Evolutionary conservation across 2,113 vertebrate species (phyloP), one percentile per base, ranked within the genome.

Genomic region (Mesitornis unicolor): DNA sequence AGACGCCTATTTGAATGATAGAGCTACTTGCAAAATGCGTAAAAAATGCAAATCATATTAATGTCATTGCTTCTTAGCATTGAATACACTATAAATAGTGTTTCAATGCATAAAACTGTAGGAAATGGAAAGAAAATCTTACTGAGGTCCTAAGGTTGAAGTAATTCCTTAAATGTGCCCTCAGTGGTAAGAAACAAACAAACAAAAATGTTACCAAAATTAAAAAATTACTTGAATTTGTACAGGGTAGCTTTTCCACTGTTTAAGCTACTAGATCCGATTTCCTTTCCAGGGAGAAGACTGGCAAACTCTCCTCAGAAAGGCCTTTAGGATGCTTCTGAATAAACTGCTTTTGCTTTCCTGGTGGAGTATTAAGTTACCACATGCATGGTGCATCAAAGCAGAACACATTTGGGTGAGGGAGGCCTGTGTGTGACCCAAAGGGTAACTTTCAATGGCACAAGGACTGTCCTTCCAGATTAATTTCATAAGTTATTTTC

Each of bases 361-460:
- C 20, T 38, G 24, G 22, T 13, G 11, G 7, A 45, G 4, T 6
- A 24, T 7, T 47, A 28, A 26, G 33, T 68, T 48, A 14, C 11
- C 17, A 29, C 0, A 1, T 5, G 8, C 22, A 17, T 2, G 8
- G 10, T 15, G 8, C 48, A 59, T 10, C 35, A 35, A 54, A 63
- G 11, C 6, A 71, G 22, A 82, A 9, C 17, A 11, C 0, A 0
- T 15, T 3, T 15, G 43, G 6, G 9, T 10, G n/a, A 80, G 22
- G 17, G 7, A 57, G 5, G 13, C 1, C 28, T 31, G 33, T 13
- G 19, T 0, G 0, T 47, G 25, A 82, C 16, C 5, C 19, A 20
- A 73, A 91, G 11, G 17, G 14, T 7, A 31, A 22, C 8, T 51
- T 64, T 20, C 45, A 60, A 0, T 6, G 18, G 13, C 1, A 3